phyloP scores from a whole-genome alignment of 2,888 invertebrate species.

The Ommatoiulus sabulosus region DNA sequence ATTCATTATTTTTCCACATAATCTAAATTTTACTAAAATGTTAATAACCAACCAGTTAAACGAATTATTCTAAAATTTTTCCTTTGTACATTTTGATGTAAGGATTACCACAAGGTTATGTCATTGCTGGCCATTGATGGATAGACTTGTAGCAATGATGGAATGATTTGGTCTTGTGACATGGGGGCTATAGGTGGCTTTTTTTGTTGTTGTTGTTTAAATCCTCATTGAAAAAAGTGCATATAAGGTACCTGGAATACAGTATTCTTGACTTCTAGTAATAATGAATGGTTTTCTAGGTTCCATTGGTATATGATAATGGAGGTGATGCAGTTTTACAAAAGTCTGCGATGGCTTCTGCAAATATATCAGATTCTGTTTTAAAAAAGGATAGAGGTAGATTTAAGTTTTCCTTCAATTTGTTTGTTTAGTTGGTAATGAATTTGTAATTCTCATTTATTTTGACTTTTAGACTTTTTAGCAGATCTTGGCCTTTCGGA shows the following conservation, averaged over 20 bases:
- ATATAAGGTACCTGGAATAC: no score
- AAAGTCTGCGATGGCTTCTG: neutral
- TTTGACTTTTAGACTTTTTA: constrained; percentile 13
- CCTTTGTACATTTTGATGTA: no score
- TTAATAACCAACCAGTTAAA: no score
- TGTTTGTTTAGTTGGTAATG: neutral
- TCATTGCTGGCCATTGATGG: no score
- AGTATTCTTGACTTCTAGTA: neutral
- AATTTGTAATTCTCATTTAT: neutral
- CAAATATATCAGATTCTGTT: neutral
- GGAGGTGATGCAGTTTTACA: neutral
- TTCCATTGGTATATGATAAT: neutral
- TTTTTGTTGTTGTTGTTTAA: neutral
- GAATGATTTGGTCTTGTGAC: no score
- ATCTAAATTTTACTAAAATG: no score
- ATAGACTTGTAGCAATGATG: no score
- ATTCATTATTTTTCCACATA: no score
- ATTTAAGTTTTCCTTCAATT: neutral
- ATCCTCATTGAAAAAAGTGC: no score
- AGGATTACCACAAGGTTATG: no score
- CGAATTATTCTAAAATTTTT: no score
- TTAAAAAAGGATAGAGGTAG: neutral
- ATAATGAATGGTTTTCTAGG: neutral
- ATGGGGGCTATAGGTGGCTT: neutral
- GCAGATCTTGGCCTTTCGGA: constrained; percentile 51